Conservation (phyloP, 2,113 vertebrate species). For the Callopanchax toddi region DNA sequence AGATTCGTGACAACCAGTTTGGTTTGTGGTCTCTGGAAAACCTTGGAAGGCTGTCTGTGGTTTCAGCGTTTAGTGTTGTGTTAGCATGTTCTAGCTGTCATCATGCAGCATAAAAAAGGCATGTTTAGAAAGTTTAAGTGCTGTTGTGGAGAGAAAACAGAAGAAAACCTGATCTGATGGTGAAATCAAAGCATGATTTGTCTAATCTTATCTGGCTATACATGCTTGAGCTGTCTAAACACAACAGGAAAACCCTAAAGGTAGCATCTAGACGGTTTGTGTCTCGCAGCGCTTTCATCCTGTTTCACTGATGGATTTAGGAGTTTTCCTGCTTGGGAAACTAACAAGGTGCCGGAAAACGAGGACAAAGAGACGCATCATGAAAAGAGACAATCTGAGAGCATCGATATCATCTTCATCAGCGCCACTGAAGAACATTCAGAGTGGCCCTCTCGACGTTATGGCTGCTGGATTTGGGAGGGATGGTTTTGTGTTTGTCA, state of each 20-base stretch:
- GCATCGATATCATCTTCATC: constrained; percentile 8
- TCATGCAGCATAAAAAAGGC: not conserved
- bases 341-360: constrained; percentile 2
- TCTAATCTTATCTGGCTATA: constrained; percentile 25
- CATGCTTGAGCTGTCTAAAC: constrained; percentile 1
- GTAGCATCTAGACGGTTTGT: constrained; percentile 19
- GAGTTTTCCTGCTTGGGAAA: constrained; percentile 20
- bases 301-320: constrained; percentile 1
- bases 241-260: constrained; percentile 26
- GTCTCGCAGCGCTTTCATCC: constrained; percentile 21
- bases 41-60: constrained; percentile 1
- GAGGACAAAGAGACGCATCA: constrained; percentile 14
- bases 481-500: constrained; percentile 10
- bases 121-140: not conserved
- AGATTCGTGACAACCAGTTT: constrained; percentile 33
- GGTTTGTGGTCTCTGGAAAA: constrained; percentile 25
- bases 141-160: not conserved
- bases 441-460: constrained; percentile 35
- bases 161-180: constrained; percentile 5
- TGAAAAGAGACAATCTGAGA: constrained; percentile 37
- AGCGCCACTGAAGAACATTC: constrained; percentile 36
- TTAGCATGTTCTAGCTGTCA: constrained; percentile 7
- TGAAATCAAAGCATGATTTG: not conserved
- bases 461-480: constrained; percentile 15
- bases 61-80: constrained; percentile 4